Evolutionary conservation across 2,797 vertebrate genomes (phyloP), one percentile per base, ranked within the genome.

Genomic region (Megaceryle alcyon): DNA sequence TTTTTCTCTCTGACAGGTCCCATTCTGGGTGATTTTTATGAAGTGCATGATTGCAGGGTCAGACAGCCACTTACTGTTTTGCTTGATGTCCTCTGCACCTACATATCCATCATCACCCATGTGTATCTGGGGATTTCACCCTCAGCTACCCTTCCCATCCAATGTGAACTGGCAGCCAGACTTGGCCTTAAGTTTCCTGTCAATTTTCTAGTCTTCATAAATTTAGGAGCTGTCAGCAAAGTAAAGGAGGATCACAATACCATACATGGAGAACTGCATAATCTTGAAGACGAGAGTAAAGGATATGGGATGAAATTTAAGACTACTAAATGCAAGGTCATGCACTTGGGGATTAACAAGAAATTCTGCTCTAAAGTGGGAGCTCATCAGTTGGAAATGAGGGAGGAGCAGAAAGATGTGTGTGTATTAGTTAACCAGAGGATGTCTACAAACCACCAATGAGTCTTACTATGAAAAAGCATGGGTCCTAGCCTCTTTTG

Each of bases 271-370:
- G 96, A 93, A 53, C 92, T 96, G 96, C 90, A 96, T 96, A 96
- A 97, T 96, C 95, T 96, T 95, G 83, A 64, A 96, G 96, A 93
- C 7, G 93, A 87, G 93, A 86, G 95, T 96, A 96, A 96, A 96
- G 92, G 95, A 96, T 96, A 96, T 92, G 95, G 93, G 95, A 96
- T 97, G 94, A 96, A 94, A 96, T 96, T 96, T 96, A 96, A 97
- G 94, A 96, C 94, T 97, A 94, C 96, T 96, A 97, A 96, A 96
- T 97, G 95, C 96, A 94, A 97, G 96, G 96, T 97, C 96, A 97
- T 96, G 94, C 94, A 94, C 96, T 96, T 96, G 92, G 88, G 95
- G 95, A 97, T 96, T 97, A 97, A 97, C 94, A 96, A 88, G 96
- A 93, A 96, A 96, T 96, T 95, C 93, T 94, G 83, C 95, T 96